Evolutionary conservation across 2,113 vertebrate genomes (phyloP), one percentile per base, ranked within the genome.

Genomic region (Dendropsophus ebraccatus): DNA sequence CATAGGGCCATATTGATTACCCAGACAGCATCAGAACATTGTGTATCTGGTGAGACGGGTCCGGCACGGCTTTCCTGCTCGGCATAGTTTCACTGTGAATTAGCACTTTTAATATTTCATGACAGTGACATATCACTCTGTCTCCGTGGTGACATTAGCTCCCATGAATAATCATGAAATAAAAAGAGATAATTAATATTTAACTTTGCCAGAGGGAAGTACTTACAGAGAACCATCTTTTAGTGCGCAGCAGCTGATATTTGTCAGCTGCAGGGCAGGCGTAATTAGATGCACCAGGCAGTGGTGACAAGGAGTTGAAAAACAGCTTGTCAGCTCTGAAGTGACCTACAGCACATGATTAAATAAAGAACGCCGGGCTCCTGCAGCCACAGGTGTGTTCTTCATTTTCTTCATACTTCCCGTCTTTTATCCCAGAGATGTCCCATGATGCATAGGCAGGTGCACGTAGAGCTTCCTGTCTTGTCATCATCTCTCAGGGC

Each of bases 121-220:
- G 21, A 74, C 28, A 67, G 78, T 70, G 87, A 87, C 85, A 88
- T 89, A 89, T 30, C 86, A 78, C 77, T 88, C 89, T 17, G 9
- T 35, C 56, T 73, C 84, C 69, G 81, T 78, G 87, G 78, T 89
- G 88, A 90, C 91, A 90, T 74, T 88, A 87, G 78, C 41, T 50
- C 81, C 91, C 88, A 69, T 70, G 86, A 92, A 91, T 90, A 91
- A 92, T 90, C 90, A 89, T 87, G 73, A 90, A 89, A 90, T 90
- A 69, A 87, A 91, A 89, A 88, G 88, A 87, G 87, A 88, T 92
- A 88, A 92, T 92, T 92, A 90, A 89, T 91, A 91, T 89, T 92
- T 91, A 92, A 91, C 90, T 89, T 91, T 91, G 90, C 92, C 91
- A 91, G 89, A 89, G 87, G 88, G 89, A 90, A 87, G 89, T 90